Evolutionary conservation across 2,888 invertebrate species (phyloP).

Genomic region (Noctua fimbriata): DNA sequence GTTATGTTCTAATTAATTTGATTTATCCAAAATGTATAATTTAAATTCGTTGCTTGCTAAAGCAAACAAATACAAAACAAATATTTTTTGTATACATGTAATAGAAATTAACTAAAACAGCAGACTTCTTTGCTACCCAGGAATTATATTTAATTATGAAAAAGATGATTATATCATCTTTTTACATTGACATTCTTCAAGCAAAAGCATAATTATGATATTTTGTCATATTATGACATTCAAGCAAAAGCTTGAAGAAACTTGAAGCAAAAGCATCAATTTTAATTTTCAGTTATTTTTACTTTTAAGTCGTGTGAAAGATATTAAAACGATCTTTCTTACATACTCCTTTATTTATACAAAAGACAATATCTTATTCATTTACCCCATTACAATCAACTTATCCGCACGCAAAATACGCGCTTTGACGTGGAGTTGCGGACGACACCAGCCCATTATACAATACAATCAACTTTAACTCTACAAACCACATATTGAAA

Average conservation of each 20-base stretch:
- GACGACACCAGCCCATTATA: too few relatives aligned
- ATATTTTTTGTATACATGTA: not conserved
- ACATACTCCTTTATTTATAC: not conserved
- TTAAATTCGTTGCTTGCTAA: too few relatives aligned
- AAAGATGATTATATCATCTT: too few relatives aligned
- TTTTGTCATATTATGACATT: too few relatives aligned
- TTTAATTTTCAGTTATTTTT: too few relatives aligned
- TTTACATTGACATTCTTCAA: not conserved
- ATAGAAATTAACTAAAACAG: not conserved
- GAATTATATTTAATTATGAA: not conserved
- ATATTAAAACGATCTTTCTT: not conserved
- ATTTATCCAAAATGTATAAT: too few relatives aligned
- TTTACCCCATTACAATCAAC: not conserved
- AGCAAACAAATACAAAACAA: not conserved
- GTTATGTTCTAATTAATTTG: too few relatives aligned
- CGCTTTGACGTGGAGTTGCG: too few relatives aligned
- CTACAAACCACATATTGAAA: not conserved
- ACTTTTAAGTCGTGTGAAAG: not conserved
- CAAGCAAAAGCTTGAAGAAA: too few relatives aligned
- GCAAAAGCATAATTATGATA: not conserved
- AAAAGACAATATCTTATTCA: not conserved
- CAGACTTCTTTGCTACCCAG: not conserved
- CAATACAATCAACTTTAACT: not conserved
- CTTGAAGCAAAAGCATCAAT: too few relatives aligned
- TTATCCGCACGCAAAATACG: too few relatives aligned